Conservation (phyloP, 2,888 invertebrate species). For the Troilus luridus region DNA sequence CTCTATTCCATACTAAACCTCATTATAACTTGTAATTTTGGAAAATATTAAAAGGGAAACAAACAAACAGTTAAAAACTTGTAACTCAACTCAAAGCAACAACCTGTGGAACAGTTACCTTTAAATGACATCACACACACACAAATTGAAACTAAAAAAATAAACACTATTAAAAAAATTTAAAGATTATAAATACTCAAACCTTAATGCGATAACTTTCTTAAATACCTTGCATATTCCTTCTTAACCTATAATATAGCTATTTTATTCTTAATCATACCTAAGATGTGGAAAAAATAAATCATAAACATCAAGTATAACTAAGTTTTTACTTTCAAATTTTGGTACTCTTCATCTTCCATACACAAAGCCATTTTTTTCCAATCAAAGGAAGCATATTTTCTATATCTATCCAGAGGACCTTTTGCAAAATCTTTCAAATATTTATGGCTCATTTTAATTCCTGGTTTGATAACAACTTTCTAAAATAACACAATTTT, state of each 20-base stretch:
- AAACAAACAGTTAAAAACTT: too few relatives aligned
- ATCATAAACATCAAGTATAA: not conserved
- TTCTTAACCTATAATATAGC: too few relatives aligned
- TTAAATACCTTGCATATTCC: not conserved
- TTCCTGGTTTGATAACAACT: not conserved
- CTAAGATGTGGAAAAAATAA: not conserved
- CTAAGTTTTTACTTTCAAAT: constrained; percentile 70
- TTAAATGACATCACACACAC: too few relatives aligned
- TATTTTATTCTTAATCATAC: not conserved
- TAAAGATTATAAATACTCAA: not conserved
- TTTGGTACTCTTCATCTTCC: constrained; percentile 72
- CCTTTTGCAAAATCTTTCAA: constrained; percentile 74
- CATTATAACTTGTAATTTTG: too few relatives aligned
- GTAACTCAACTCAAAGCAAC: too few relatives aligned
- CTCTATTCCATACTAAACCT: too few relatives aligned
- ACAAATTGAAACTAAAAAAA: too few relatives aligned
- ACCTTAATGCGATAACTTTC: not conserved
- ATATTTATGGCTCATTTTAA: constrained; percentile 54
- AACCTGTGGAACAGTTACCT: too few relatives aligned
- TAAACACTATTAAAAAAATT: not conserved
- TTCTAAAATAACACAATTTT: not conserved
- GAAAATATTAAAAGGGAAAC: too few relatives aligned
- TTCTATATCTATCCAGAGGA: constrained; percentile 76
- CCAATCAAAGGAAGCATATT: constrained; percentile 79
- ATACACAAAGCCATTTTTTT: constrained; percentile 74